Evolutionary conservation across 1,140 invertebrate genomes (phyloP).

Genomic region (Trialeurodes vaporariorum): DNA sequence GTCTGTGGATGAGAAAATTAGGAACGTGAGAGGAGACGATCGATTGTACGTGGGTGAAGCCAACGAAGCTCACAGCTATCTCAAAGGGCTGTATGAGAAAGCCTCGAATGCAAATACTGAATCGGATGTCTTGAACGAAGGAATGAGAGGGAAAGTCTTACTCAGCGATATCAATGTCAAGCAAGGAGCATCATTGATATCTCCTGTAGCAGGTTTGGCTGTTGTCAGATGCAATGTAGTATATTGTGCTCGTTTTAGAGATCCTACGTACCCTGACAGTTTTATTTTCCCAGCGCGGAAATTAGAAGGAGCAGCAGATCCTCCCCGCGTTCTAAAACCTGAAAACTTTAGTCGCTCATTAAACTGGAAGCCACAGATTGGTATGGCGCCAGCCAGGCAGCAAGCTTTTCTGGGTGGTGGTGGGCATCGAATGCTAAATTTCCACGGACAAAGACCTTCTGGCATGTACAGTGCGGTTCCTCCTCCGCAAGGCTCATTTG

Average conservation of each 20-base stretch:
- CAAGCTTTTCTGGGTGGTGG: slow-evolving; percentile 46
- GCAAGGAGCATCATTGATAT: slow-evolving; percentile 52
- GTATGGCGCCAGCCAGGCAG: slow-evolving; percentile 50
- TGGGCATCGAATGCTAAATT: slow-evolving; percentile 53
- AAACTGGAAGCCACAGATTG: slow-evolving; percentile 59
- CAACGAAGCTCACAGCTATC: slow-evolving; percentile 54
- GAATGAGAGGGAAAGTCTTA: slow-evolving; percentile 60
- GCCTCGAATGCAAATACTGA: slow-evolving; percentile 39
- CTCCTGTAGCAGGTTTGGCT: slow-evolving; percentile 53
- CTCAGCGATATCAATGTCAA: slow-evolving; percentile 52
- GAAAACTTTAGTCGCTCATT: slow-evolving; percentile 48
- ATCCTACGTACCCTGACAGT: slow-evolving; percentile 63
- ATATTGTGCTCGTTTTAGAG: slow-evolving; percentile 55
- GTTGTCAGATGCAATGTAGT: slow-evolving; percentile 41
- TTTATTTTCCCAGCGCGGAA: slow-evolving; percentile 66
- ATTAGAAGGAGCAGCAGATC: slow-evolving; percentile 50
- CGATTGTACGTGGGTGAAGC: slow-evolving; percentile 40
- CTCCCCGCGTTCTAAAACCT: slow-evolving; percentile 66
- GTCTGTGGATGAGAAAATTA: slow-evolving; percentile 55
- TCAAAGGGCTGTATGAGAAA: slow-evolving; percentile 54
- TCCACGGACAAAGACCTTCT: slow-evolving; percentile 23
- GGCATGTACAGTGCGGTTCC: slow-evolving; percentile 31
- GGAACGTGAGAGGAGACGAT: slow-evolving; percentile 46
- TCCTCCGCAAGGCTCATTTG: slow-evolving; percentile 21
- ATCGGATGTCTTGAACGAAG: slow-evolving; percentile 45